phyloP scores from a whole-genome alignment of 2,797 vertebrate species.

The Platyrinchus mystaceus region DNA sequence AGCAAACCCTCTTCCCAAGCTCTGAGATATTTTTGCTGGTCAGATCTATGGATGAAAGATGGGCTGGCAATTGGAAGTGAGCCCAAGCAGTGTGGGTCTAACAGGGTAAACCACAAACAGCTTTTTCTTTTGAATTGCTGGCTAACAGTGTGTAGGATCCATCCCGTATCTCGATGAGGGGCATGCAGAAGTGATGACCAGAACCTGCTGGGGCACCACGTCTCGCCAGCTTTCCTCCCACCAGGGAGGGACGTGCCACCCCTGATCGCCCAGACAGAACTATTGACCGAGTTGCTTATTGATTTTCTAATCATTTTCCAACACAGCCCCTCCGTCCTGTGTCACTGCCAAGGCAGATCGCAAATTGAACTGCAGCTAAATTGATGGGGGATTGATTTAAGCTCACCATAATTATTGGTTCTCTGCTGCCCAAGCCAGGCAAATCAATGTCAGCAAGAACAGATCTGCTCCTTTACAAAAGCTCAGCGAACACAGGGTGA shows the following conservation, averaged over 20 bases:
- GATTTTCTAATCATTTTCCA: conserved; percentile 62
- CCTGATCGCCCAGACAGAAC: not conserved
- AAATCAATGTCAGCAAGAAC: conserved; percentile 67
- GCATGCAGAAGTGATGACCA: not conserved
- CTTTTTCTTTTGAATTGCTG: not conserved
- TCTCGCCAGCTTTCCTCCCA: not conserved
- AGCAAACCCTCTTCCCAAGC: not conserved
- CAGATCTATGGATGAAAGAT: not conserved
- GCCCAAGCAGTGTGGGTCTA: not conserved
- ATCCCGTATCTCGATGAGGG: accelerated
- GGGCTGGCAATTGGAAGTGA: not conserved
- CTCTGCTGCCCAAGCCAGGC: conserved; percentile 53
- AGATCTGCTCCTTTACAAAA: not conserved
- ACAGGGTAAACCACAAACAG: not conserved
- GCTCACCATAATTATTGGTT: conserved; percentile 72
- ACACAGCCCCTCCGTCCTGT: not conserved
- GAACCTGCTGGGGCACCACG: not conserved
- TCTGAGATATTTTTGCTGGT: not conserved
- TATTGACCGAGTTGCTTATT: not conserved
- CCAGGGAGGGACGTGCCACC: not conserved
- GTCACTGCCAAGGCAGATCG: conserved; percentile 52
- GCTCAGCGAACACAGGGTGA: not conserved
- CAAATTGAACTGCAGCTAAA: conserved; percentile 69
- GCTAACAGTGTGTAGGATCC: not conserved
- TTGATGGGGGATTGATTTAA: conserved; percentile 75